Base-by-base conservation (phyloP, 1,140 invertebrate species). In the Drosophila sucinea region DNA sequence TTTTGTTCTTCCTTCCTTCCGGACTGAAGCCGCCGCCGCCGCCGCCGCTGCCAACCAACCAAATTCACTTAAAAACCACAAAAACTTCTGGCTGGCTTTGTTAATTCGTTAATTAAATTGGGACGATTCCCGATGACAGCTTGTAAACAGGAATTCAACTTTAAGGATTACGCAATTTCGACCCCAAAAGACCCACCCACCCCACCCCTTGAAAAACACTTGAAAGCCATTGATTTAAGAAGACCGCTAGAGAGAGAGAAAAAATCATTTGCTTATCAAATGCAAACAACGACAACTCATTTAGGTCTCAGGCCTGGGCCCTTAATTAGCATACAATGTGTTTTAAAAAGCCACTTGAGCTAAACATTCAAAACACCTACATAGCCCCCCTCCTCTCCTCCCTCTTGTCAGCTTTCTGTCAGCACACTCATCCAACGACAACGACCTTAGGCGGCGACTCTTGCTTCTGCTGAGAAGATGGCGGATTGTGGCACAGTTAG, bases 261-360 rank as follows among this genome's bases (percentile, higher is more conserved):
- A 74, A 73, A 83, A 83, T 86, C 76, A 79, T 58, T 68, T 78
- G 83, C 83, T 87, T 87, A 87, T 87, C 83, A 83, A 79, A 83
- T 58, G 44, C 79, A 77, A 83, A 83, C 83, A 87, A 87, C 82
- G 79, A 77, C 83, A 87, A 89, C 83, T 87, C 84, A 87, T 87
- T 87, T 87, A 80, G 70, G 58, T 69, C 27, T 44, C 8, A 66
- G 76, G 58, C 67, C 74, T 47, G 68, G 77, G 69, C 78, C 77
- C 84, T 87, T 87, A 87, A 87, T 87, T 87, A 87, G 84, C 84
- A 87, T 87, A 89, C 84, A 87, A 87, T 87, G 80, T 87, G 84
- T 87, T 84, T 84, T 87, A 89, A 87, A 87, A 87, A 89, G 84
- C 84, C 84, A 84, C 84, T 87, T 89, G 76, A 77, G 83, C 84